Evolutionary conservation across 2,797 vertebrate species (phyloP), one percentile per base, ranked within the genome.

Genomic region (Anabas testudineus): DNA sequence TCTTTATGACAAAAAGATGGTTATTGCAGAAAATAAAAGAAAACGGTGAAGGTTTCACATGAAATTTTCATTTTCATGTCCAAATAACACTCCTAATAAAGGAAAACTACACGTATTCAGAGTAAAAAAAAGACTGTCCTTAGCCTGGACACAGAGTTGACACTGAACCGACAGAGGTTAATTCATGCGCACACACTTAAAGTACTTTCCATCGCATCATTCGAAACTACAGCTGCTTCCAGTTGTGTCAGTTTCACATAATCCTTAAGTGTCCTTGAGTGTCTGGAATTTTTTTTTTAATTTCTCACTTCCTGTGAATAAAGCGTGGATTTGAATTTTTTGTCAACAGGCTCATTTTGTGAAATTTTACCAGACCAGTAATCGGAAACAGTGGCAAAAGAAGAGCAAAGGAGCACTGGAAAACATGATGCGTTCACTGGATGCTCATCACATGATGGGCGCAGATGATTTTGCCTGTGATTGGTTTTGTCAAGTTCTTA

Each of bases 51-150:
- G 37, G 26, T 9, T 36, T n/a, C n/a, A n/a, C n/a, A n/a, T n/a
- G n/a, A n/a, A n/a, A 36, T 32, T 36, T 56, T 52, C 28, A 54
- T 15, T 65, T 41, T 32, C 32, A 45, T 30, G 47, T 37, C n/a
- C 24, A 73, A 72, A 63, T 15, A 61, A 43, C 26, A 61, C 76
- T 53, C 41, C 64, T 48, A 59, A 36, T 26, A 67, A 41, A 61
- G 78, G 74, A n/a, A n/a, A n/a, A n/a, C n/a, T n/a, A 84, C 77
- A 72, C 74, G 71, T 75, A 67, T 63, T 67, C 54, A 46, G 5
- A 41, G 67, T 43, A 65, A 42, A 47, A 65, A 42, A 47, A 42
- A 43, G 32, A 63, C 67, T 48, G 26, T 28, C 58, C 36, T 60
- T 19, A 37, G 48, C 16, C 39, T 43, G n/a, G n/a, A n/a, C n/a